phyloP scores from a whole-genome alignment of 2,888 invertebrate genomes.

The Dexiosoma caninum region DNA sequence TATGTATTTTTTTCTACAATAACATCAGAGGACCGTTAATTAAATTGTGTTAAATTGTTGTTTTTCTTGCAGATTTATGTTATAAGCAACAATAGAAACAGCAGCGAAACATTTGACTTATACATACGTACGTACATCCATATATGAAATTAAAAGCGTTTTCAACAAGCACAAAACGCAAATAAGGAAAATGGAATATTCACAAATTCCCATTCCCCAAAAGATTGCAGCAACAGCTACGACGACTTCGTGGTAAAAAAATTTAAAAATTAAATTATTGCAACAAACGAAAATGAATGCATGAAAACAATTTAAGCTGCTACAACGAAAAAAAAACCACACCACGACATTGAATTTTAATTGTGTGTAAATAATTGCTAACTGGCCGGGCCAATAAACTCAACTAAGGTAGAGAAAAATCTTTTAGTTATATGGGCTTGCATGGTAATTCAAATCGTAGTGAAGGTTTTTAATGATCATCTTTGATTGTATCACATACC shows the following conservation, averaged over 20 bases:
- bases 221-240: conserved; percentile 7
- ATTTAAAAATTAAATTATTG: neutral
- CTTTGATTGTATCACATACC: neutral
- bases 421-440: neutral
- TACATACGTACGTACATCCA: too few relatives aligned
- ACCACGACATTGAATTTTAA: conserved; percentile 42
- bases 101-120: too few relatives aligned
- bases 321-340: neutral
- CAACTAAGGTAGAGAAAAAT: neutral
- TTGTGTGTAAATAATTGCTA: conserved; percentile 45
- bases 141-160: conserved; percentile 5
- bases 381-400: conserved; percentile 15
- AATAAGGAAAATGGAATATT: conserved; percentile 62
- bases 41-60: neutral
- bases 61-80: conserved; percentile 37
- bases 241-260: neutral
- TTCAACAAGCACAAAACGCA: conserved; percentile 27
- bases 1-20: too few relatives aligned
- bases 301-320: conserved; percentile 29
- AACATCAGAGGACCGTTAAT: neutral
- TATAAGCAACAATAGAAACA: conserved; percentile 36
- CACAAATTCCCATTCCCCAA: conserved; percentile 42
- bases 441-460: neutral
- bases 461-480: conserved; percentile 5
- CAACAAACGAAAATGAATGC: conserved; percentile 16